phyloP scores from a whole-genome alignment of 2,797 vertebrate genomes.

The Synanceia verrucosa region DNA sequence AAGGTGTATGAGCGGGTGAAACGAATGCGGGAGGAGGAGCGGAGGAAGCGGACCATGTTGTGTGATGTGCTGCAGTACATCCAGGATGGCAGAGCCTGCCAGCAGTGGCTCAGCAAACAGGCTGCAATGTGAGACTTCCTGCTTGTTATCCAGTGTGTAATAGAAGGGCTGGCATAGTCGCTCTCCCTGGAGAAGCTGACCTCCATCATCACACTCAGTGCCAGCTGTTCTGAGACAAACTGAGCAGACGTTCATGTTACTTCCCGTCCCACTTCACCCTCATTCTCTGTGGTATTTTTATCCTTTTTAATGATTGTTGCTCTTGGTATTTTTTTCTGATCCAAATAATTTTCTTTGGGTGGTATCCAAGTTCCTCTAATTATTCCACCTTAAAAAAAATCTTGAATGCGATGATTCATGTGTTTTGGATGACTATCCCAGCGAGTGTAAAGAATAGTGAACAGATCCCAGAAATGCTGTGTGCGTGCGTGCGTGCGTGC shows the following conservation, averaged over 20 bases:
- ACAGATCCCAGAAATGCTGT: constrained; percentile 20
- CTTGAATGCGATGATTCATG: constrained; percentile 54
- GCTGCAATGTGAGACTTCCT: constrained; percentile 90
- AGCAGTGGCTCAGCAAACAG: constrained; percentile 98
- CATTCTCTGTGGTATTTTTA: constrained; percentile 41
- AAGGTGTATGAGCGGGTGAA: constrained; percentile 93
- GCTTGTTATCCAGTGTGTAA: constrained; percentile 28
- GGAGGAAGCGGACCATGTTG: constrained; percentile 93
- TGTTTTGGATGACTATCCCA: constrained; percentile 49
- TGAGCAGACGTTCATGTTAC: constrained; percentile 22
- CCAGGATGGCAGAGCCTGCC: constrained; percentile 94
- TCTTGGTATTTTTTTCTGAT: constrained; percentile 24
- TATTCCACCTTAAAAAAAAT: constrained; percentile 40
- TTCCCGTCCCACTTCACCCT: constrained; percentile 21
- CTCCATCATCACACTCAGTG: constrained; percentile 25
- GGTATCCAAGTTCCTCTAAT: constrained; percentile 45
- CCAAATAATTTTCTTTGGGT: constrained; percentile 16
- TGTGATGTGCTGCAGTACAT: constrained; percentile 97
- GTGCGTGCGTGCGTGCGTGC: neutral
- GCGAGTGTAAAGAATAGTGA: constrained; percentile 30
- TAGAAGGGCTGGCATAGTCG: constrained; percentile 9
- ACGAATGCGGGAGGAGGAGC: constrained; percentile 91
- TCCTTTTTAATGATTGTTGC: constrained; percentile 21
- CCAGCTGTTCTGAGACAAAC: constrained; percentile 23
- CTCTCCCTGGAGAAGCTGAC: constrained; percentile 36